Percentiles rank a stretch among this genome's conserved stretches.
These are phyloP conservation scores for Hyposoter dolosus DNA, from an alignment of 2,888 invertebrate genomes.

Conservation along the genomic window DNA sequence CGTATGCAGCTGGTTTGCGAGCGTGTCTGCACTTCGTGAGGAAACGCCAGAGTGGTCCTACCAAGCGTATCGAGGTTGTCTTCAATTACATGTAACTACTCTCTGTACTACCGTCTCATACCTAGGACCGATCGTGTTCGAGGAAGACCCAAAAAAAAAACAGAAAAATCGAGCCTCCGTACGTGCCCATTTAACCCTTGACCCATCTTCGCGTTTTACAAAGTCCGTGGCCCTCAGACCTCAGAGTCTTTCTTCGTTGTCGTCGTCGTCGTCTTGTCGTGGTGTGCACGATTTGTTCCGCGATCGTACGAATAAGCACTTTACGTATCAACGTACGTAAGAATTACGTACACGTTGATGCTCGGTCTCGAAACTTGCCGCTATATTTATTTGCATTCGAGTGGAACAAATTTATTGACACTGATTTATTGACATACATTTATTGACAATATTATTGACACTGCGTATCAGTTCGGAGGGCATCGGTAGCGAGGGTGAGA, in stretches of 20 bases:
- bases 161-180: conserved; percentile 42
- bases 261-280: conserved; percentile 40
- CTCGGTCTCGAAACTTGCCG: conserved; percentile 8
- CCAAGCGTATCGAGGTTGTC: conserved; percentile 58
- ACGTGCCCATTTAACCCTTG: conserved; percentile 59
- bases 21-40: conserved; percentile 58
- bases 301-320: conserved; percentile 55
- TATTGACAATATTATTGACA: not conserved
- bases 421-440: no score
- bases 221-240: conserved; percentile 51
- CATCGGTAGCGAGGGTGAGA: not conserved
- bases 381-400: not conserved
- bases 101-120: conserved; percentile 54
- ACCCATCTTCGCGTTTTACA: conserved; percentile 68
- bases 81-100: conserved; percentile 66
- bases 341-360: conserved; percentile 34
- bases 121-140: conserved; percentile 63
- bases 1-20: conserved; percentile 35
- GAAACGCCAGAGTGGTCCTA: conserved; percentile 54
- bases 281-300: conserved; percentile 65
- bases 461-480: not conserved
- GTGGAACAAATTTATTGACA: not conserved
- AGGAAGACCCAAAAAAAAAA: conserved; percentile 38
- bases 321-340: no score
- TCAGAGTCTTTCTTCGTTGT: conserved; percentile 46